Evolutionary conservation across 2,113 vertebrate genomes (phyloP), one percentile per base, ranked within the genome.

Genomic region (Synodontis membranacea): DNA sequence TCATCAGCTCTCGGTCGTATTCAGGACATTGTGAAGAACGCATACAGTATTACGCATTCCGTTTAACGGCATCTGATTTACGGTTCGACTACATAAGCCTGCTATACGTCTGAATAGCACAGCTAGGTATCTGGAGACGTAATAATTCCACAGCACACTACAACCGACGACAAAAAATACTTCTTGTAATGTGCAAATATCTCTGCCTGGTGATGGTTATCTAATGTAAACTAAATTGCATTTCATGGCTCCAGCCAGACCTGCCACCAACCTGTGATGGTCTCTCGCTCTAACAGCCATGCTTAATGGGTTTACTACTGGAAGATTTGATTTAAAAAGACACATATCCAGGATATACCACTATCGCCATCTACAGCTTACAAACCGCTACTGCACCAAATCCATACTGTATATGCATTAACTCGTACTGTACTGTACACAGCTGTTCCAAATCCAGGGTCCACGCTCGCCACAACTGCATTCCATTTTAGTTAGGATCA

Each of bases 221-320:
- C 86, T 86, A 70, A 87, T 83, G 42, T 52, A 58, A 75, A 46
- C 21, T 64, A 83, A 82, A 87, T 87, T 76, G 50, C 86, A 87
- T 87, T 83, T 76, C 70, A 54, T 76, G 86, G 86, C 86, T 87
- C 86, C 86, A 86, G 86, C 44, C 68, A 75, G 80, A 82, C 86
- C 86, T 82, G 79, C 85, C 79, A 82, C 85, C 79, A 86, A 68
- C 60, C 54, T 82, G 66, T 9, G 39, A 74, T 82, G 58, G 56
- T 78, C 50, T 66, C 80, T 78, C 80, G 39, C 80, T 31, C 14
- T 17, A 60, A 62, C 80, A 83, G 56, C 70, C 31, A 42, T 44
- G 19, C 56, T 42, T 83, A 78, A 78, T 83, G 44, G 80, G 31
- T 62, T 87, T 64, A 42, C 56, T 39, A 75, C 44, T 8, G 42